A percentile compares a stretch with the other conserved stretches of the same genome.
Conservation (phyloP, 2,113 vertebrate genomes). For the Nesoenas mayeri region DNA sequence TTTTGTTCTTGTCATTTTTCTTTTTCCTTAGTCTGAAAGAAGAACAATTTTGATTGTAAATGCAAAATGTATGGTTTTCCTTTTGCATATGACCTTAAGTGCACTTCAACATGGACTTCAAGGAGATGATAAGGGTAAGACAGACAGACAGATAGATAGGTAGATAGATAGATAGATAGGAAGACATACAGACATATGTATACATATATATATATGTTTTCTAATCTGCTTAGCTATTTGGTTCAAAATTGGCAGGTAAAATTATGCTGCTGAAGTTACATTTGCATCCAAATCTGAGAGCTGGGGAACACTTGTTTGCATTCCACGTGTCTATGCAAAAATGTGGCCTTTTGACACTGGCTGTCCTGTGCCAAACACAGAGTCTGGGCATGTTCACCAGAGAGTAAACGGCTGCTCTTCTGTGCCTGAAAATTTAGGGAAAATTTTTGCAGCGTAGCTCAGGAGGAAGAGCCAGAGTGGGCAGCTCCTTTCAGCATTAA, state of each 20-base stretch:
- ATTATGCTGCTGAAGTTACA: not conserved
- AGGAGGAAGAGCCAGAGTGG: not conserved
- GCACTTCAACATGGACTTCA: not conserved
- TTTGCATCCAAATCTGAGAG: not conserved
- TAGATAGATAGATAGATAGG: rapidly evolving
- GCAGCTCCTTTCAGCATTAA: not conserved
- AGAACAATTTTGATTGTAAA: not conserved
- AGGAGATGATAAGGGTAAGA: not conserved
- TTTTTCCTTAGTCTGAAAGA: not conserved
- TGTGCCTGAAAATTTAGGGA: not conserved
- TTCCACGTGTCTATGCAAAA: not conserved
- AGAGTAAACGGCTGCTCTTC: not conserved
- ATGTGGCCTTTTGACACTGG: not conserved
- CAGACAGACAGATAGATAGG: not conserved
- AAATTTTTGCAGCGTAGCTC: not conserved
- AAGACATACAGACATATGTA: too few species aligned
- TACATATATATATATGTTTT: not conserved
- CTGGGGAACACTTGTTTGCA: not conserved
- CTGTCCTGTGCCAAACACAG: not conserved
- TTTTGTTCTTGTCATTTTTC: not conserved
- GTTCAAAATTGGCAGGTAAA: not conserved
- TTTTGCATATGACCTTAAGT: not conserved
- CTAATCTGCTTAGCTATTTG: not conserved
- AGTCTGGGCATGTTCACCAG: not conserved
- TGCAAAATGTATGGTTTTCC: not conserved